A percentile compares a stretch with the other conserved stretches of the same genome.
Evolutionary conservation across 2,888 invertebrate genomes (phyloP).

Genomic region (Marasmarcha lunaedactyla): DNA sequence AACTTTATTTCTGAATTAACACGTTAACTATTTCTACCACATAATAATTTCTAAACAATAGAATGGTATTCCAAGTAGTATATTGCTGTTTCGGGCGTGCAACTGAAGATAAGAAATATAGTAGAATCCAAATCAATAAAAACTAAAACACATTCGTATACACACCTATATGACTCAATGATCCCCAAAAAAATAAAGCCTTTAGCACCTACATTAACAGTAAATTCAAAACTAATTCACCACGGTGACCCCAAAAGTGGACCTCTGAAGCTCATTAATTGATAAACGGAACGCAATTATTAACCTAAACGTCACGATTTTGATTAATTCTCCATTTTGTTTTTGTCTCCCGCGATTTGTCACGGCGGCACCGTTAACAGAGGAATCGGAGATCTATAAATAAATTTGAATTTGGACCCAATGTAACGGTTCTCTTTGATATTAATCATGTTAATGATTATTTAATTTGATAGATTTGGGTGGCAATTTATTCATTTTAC

Average conservation of each 20-base stretch:
- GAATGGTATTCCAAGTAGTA: too few relatives aligned
- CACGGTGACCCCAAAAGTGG: slow-evolving; percentile 33
- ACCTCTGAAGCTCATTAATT: slow-evolving; percentile 37
- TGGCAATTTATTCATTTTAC: background rate
- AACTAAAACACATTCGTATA: too few relatives aligned
- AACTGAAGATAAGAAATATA: too few relatives aligned
- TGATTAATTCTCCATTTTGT: slow-evolving; percentile 48
- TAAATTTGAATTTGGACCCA: slow-evolving; percentile 6
- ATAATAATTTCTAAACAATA: too few relatives aligned
- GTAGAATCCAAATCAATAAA: too few relatives aligned
- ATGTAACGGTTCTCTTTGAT: slow-evolving; percentile 1
- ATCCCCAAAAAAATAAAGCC: slow-evolving; percentile 27
- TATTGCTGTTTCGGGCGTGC: too few relatives aligned
- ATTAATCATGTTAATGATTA: slow-evolving; percentile 4
- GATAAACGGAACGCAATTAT: slow-evolving; percentile 24
- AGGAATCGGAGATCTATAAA: slow-evolving; percentile 21
- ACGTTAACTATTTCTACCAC: too few relatives aligned
- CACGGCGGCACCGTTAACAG: slow-evolving; percentile 30
- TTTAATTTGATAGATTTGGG: slow-evolving; percentile 1
- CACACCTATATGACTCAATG: too few relatives aligned
- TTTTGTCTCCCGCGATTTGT: slow-evolving; percentile 44
- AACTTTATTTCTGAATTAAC: too few relatives aligned
- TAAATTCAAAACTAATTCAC: slow-evolving; percentile 45
- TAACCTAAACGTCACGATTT: slow-evolving; percentile 37
- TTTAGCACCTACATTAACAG: slow-evolving; percentile 41